Evolutionary conservation across 2,888 invertebrate genomes (phyloP).

Genomic region (Agapostemon virescens): DNA sequence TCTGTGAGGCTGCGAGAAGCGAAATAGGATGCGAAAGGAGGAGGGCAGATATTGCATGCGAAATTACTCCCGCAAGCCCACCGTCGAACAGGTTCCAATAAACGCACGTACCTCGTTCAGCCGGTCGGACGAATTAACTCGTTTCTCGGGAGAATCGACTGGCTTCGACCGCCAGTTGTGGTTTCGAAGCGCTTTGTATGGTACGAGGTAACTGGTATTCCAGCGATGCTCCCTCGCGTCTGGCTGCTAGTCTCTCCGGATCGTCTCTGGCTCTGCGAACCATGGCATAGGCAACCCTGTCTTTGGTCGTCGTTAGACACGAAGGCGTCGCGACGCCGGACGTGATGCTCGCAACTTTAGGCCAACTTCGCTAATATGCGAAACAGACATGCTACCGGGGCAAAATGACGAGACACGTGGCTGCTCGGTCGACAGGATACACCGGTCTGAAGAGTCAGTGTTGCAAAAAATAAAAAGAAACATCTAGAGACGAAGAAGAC

Average conservation of each 20-base stretch:
- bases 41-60: background rate
- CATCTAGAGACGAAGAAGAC: conserved; percentile 27
- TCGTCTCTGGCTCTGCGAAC: background rate
- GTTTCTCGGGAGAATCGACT: conserved; percentile 25
- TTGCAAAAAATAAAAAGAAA: conserved; percentile 12
- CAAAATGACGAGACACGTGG: conserved; percentile 5
- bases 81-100: conserved; percentile 36
- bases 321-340: background rate
- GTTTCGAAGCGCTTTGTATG: conserved; percentile 31
- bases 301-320: conserved; percentile 2
- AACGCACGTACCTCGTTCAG: conserved; percentile 17
- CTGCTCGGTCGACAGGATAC: conserved; percentile 22
- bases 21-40: conserved; percentile 8
- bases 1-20: background rate
- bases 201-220: conserved; percentile 3
- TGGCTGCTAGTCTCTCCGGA: conserved; percentile 13
- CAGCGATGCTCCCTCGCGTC: conserved; percentile 36
- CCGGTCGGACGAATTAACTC: conserved; percentile 36
- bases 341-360: conserved; percentile 45
- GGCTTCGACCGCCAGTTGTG: conserved; percentile 23
- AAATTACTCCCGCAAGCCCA: conserved; percentile 31
- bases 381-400: conserved; percentile 52
- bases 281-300: background rate
- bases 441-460: background rate
- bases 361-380: conserved; percentile 61